Base-by-base conservation (phyloP, 2,113 vertebrate species). In the Callospermophilus lateralis region DNA sequence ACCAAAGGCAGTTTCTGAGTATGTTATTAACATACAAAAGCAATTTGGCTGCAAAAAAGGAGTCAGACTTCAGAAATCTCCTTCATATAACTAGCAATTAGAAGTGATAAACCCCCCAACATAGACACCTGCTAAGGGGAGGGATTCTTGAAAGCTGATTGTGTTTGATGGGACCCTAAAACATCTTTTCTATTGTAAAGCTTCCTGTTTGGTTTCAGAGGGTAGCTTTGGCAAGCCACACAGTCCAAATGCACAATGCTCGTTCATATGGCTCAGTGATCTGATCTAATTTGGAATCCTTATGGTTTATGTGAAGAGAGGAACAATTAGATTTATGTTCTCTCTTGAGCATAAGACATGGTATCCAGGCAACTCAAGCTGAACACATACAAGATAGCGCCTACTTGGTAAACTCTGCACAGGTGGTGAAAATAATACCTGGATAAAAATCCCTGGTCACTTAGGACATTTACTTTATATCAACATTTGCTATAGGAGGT, bases 401-500 rank as follows among this genome's bases (percentile, higher is more conserved):
- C 99, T 93, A 3, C 98, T 99, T 97, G 96, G 98, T 97, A 98
- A 99, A 99, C 98, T 95, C 87, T 4, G 92, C 1, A 0, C 98
- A 98, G 99, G 98, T 98, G 98, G 96, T 34, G 91, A 98, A 96
- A 97, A 96, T 92, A 97, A 98, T 97, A 96, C 96, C 95, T 97
- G 97, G 97, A 96, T 98, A 98, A 98, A 99, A 86, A 98, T 78
- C 94, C 32, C 97, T 84, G 80, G 97, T 97, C 96, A 74, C 92
- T 89, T 95, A 93, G 93, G 97, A 95, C 97, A 84, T 95, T 97
- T 96, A 63, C 98, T 93, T 98, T 98, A 95, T 97, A 97, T 90
- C 95, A 98, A 97, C 98, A 70, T 99, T 98, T 98, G 97, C 98
- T 93, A 48, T 98, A 81, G 98, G 98, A 96, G 98, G 97, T 96